Evolutionary conservation across 2,797 vertebrate genomes (phyloP).

Genomic region (Sternotherus odoratus): DNA sequence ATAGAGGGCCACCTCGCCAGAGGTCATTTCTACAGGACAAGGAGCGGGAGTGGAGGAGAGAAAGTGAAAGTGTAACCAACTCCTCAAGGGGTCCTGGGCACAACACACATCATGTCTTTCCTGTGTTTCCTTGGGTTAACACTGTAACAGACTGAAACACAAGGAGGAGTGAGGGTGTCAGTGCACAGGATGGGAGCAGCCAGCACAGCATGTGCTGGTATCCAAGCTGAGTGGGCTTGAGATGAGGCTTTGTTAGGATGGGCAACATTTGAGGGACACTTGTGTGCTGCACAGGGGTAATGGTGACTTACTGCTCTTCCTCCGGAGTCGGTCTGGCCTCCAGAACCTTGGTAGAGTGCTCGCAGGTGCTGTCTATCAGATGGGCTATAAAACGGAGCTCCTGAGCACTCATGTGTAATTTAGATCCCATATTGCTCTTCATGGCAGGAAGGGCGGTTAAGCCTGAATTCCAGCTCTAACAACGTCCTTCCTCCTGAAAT

Average conservation of each 20-base stretch:
- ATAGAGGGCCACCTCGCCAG: constrained; percentile 74
- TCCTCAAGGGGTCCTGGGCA: background rate
- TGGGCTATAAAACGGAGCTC: background rate
- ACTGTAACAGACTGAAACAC: background rate
- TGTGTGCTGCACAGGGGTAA: background rate
- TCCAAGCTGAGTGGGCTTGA: background rate
- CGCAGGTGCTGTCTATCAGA: background rate
- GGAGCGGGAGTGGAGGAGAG: too few relatives aligned
- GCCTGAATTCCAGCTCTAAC: background rate
- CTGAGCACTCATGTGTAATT: background rate
- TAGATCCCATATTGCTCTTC: background rate
- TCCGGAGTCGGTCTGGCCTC: background rate
- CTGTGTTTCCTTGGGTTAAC: background rate
- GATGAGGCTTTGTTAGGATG: background rate
- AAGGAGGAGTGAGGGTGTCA: background rate
- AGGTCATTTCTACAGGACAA: constrained; percentile 68
- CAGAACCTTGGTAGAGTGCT: background rate
- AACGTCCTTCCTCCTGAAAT: background rate
- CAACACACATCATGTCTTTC: background rate
- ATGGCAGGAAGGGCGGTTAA: background rate
- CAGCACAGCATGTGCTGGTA: background rate
- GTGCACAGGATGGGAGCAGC: background rate
- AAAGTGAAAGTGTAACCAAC: background rate
- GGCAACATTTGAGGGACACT: background rate
- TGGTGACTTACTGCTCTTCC: background rate